A percentile compares a stretch with the other conserved stretches of the same genome.
Conservation (phyloP, 2,888 invertebrate genomes). For the Elysia crispata region DNA sequence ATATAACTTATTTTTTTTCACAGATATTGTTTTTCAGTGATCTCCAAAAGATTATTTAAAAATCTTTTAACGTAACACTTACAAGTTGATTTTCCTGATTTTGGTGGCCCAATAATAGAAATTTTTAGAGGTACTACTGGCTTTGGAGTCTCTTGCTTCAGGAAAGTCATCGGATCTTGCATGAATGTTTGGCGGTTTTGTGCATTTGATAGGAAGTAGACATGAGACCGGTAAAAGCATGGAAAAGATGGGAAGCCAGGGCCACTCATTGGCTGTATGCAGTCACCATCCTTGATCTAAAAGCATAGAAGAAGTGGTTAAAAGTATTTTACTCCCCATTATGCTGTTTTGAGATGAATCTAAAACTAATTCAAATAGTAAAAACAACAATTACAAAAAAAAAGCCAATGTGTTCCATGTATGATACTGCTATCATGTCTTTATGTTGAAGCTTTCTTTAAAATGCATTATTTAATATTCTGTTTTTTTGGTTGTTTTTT, state of each 20-base stretch:
- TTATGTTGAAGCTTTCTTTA: too few species aligned
- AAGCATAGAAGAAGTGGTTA: not conserved
- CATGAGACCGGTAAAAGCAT: slow-evolving; percentile 73
- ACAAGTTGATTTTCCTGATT: slow-evolving; percentile 77
- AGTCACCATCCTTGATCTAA: slow-evolving; percentile 74
- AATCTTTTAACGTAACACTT: slow-evolving; percentile 53
- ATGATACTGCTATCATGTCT: too few species aligned
- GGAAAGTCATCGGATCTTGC: slow-evolving; percentile 73
- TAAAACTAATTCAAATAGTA: too few species aligned
- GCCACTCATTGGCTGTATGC: slow-evolving; percentile 75
- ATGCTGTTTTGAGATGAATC: too few species aligned
- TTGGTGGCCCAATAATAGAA: slow-evolving; percentile 77
- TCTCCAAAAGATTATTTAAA: too few species aligned
- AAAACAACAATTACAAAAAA: too few species aligned
- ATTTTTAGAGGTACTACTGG: slow-evolving; percentile 76
- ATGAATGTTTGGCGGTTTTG: slow-evolving; percentile 72
- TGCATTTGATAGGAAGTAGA: slow-evolving; percentile 74
- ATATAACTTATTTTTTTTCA: too few species aligned
- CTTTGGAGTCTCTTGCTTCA: slow-evolving; percentile 73
- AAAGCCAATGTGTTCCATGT: too few species aligned
- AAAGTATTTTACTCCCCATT: not conserved
- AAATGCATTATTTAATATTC: too few species aligned
- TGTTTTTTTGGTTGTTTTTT: too few species aligned
- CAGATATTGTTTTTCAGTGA: too few species aligned
- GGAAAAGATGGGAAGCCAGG: slow-evolving; percentile 70